A percentile compares a stretch with the other conserved stretches of the same genome.
Conservation (phyloP, 2,888 invertebrate species). For the Phaedon cochleariae region DNA sequence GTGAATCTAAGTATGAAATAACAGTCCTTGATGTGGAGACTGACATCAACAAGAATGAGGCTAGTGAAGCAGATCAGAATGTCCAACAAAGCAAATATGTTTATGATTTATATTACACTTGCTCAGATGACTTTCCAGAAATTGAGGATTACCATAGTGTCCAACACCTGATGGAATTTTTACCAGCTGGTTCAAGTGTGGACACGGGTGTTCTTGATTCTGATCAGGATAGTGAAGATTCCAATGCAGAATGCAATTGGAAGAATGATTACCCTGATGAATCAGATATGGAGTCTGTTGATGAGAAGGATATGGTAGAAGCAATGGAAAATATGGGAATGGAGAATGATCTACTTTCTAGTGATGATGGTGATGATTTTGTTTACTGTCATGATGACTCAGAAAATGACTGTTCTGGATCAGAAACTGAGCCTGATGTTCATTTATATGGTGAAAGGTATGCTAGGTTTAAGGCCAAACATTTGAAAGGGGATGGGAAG, state of each 20-base stretch:
- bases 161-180: conserved; percentile 59
- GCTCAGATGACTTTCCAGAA: conserved; percentile 61
- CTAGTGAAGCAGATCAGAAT: conserved; percentile 31
- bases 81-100: conserved; percentile 61
- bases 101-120: conserved; percentile 72
- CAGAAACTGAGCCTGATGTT: conserved; percentile 62
- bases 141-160: conserved; percentile 61
- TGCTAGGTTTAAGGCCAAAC: conserved; percentile 72
- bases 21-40: conserved; percentile 70
- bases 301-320: conserved; percentile 69
- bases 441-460: conserved; percentile 72
- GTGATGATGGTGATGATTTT: conserved; percentile 60
- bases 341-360: conserved; percentile 55
- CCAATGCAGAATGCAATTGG: conserved; percentile 81
- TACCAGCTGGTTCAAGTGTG: conserved; percentile 56
- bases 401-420: conserved; percentile 58
- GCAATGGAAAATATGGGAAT: conserved; percentile 64
- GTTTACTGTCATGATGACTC: conserved; percentile 54
- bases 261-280: conserved; percentile 79
- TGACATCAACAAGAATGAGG: conserved; percentile 46
- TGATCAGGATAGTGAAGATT: conserved; percentile 72
- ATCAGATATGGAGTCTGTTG: conserved; percentile 66
- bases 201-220: conserved; percentile 61
- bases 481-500: conserved; percentile 52
- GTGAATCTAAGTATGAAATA: conserved; percentile 51